Evolutionary conservation across 2,888 invertebrate species (phyloP), one percentile per base, ranked within the genome.

Genomic region (Cantharis flavilabris): DNA sequence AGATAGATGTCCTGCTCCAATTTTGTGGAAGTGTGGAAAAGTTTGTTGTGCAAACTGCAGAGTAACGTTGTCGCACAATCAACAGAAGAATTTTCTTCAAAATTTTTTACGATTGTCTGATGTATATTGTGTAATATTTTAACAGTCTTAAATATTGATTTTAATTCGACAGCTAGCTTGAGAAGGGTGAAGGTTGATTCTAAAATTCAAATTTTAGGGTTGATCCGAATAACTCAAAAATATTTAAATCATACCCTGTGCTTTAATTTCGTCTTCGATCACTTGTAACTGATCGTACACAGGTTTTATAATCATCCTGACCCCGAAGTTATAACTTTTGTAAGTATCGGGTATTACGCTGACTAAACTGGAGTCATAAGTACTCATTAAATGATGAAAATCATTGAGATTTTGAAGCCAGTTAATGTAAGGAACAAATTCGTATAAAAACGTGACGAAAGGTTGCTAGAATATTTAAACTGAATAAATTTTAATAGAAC

Each of bases 1-100:
- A 88, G 73, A 76, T 84, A 85, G 30, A 88, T 80, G 80, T 88
- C 86, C 76, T 86, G 87, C 73, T 86, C 87, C 74, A 83, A 71
- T 79, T 86, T 87, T 72, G 82, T 83, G 0, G 79, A 76, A 0
- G 85, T 81, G 78, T 83, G 81, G n/a, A 84, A 78, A 69, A 88
- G 77, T 62, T 84, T 83, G 49, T 82, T 77, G 69, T 85, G 85
- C 16, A 88, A 81, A 13, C 81, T 79, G 4, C 81, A 80, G n/a
- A 88, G 78, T 11, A 88, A 79, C 23, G 80, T 82, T 2, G 85
- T 82, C 0, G 87, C 81, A 76, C 85, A 86, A 9, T 77, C 70
- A 5, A 85, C 70, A 1, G 82, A 79, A 9, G 80, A 80, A 73
- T 84, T 79, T 3, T 18, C 65, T 33, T 80, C 76, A 67, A 80